A percentile compares a stretch with the other conserved stretches of the same genome.
Evolutionary conservation across 2,888 invertebrate genomes (phyloP).

Genomic region (Amphipyra berbera): DNA sequence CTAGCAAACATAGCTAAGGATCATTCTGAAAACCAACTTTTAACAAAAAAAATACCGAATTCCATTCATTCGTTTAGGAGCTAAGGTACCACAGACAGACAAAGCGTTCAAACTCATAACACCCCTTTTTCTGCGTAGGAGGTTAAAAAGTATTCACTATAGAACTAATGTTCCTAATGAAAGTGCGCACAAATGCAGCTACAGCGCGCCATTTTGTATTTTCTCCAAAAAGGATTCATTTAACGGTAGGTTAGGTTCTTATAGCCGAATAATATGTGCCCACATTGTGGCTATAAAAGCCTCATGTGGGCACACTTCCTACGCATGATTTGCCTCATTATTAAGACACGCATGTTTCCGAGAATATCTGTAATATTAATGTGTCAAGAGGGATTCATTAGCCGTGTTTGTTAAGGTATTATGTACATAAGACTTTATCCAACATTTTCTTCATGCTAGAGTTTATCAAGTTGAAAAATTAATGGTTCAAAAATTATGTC

Average conservation of each 20-base stretch:
- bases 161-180: too few species aligned
- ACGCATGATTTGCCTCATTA: neutral
- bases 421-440: neutral
- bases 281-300: conserved; percentile 1
- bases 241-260: neutral
- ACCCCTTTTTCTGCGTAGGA: too few species aligned
- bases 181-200: neutral
- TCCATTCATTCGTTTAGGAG: too few species aligned
- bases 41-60: too few species aligned
- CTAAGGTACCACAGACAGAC: too few species aligned
- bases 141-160: too few species aligned
- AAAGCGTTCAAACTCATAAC: too few species aligned
- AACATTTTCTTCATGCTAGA: neutral
- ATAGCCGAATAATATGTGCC: neutral
- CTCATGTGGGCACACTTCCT: conserved; percentile 1
- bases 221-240: neutral
- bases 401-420: neutral
- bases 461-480: too few species aligned
- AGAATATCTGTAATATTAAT: conserved; percentile 2
- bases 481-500: too few species aligned
- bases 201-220: neutral
- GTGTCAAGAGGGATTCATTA: neutral
- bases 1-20: too few species aligned
- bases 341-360: neutral
- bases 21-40: too few species aligned